phyloP scores from a whole-genome alignment of 2,888 invertebrate genomes.

The Pteria penguin region DNA sequence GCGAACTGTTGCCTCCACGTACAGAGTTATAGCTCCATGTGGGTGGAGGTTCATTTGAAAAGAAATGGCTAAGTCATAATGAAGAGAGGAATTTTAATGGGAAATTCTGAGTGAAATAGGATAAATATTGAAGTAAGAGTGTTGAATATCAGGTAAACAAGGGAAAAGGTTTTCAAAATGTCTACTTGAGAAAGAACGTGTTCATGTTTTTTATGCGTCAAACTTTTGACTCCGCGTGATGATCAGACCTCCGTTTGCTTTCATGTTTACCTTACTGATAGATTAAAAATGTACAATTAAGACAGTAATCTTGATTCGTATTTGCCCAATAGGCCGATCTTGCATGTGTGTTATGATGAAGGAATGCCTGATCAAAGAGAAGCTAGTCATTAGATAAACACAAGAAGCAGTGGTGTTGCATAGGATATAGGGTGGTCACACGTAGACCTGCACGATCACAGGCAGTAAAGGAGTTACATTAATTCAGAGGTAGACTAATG shows the following conservation, averaged over 20 bases:
- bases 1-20: no score
- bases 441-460: no score
- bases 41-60: not conserved
- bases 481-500: no score
- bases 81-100: constrained; percentile 18
- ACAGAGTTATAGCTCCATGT: not conserved
- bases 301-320: not conserved
- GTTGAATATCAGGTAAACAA: constrained; percentile 14
- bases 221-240: not conserved
- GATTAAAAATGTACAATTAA: not conserved
- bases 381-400: no score
- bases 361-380: no score
- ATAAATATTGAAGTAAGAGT: constrained; percentile 20
- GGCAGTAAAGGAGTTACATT: no score
- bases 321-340: no score
- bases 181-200: not conserved
- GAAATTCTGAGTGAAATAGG: constrained; percentile 11
- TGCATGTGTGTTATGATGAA: no score
- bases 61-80: constrained; percentile 7
- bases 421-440: no score
- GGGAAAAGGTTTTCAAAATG: constrained; percentile 2
- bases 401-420: no score
- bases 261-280: not conserved
- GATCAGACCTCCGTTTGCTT: not conserved
- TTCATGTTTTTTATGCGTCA: constrained; percentile 3